Conservation (phyloP, 2,113 vertebrate genomes). For the Cryptotis parvus region DNA sequence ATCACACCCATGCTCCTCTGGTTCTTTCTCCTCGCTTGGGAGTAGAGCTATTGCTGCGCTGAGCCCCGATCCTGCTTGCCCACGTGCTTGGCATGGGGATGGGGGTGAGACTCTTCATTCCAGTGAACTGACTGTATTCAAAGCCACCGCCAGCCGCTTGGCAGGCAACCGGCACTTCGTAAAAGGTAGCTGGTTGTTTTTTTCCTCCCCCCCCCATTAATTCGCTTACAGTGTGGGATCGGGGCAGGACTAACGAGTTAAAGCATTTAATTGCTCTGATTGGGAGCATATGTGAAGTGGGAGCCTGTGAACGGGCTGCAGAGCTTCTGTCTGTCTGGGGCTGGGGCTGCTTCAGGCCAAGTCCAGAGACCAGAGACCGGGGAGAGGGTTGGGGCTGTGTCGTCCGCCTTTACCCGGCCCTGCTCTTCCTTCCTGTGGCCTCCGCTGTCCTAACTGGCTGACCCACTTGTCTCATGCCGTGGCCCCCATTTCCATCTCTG, state of each 20-base stretch:
- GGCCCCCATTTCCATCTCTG: too few species aligned
- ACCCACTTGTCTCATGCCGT: too few species aligned
- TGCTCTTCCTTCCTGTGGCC: too few species aligned
- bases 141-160: neutral
- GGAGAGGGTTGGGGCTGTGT: too few species aligned
- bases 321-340: neutral
- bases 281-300: neutral
- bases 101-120: neutral
- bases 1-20: too few species aligned
- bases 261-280: slow-evolving; percentile 4
- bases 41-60: neutral
- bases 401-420: too few species aligned
- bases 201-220: neutral
- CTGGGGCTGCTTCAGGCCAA: neutral
- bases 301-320: neutral
- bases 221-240: neutral
- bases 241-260: neutral
- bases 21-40: too few species aligned
- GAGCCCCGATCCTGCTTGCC: neutral
- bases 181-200: neutral
- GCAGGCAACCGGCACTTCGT: neutral
- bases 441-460: too few species aligned
- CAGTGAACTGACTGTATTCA: neutral
- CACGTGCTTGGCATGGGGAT: neutral
- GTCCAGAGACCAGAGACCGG: neutral